These are phyloP conservation scores for Anableps anableps DNA, from an alignment of 2,797 vertebrate species.

Conservation along the genomic window DNA sequence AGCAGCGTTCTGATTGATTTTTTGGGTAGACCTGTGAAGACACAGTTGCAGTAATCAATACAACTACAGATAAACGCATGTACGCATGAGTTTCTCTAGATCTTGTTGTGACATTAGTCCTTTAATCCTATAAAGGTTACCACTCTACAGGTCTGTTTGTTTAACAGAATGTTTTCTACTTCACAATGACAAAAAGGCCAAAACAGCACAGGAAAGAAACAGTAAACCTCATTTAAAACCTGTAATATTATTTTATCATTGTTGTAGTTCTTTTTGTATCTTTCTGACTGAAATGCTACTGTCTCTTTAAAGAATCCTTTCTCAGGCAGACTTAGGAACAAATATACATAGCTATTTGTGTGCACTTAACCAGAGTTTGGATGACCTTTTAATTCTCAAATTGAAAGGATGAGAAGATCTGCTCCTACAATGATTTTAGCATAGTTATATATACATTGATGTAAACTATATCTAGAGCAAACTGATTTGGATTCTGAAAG, in stretches of 20 bases:
- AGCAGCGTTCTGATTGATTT: too few species aligned
- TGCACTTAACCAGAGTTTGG: neutral
- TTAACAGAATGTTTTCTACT: neutral
- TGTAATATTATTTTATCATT: neutral
- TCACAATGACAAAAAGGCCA: neutral
- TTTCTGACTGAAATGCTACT: neutral
- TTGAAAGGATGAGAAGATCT: neutral
- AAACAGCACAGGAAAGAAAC: neutral
- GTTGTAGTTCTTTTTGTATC: neutral
- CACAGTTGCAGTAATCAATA: too few species aligned
- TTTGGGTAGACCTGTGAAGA: too few species aligned
- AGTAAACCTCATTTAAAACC: neutral
- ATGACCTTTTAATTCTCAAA: neutral
- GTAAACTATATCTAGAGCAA: neutral
- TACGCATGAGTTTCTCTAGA: too few species aligned
- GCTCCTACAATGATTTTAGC: neutral
- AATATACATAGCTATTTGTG: neutral
- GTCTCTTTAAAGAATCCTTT: neutral
- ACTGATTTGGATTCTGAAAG: neutral
- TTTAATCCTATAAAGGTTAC: conserved; percentile 9
- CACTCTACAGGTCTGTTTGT: neutral
- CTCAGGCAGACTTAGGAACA: neutral
- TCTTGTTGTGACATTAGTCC: too few species aligned
- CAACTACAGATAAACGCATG: too few species aligned
- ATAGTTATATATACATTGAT: neutral